phyloP scores from a whole-genome alignment of 2,113 vertebrate species.

The Rana temporaria region DNA sequence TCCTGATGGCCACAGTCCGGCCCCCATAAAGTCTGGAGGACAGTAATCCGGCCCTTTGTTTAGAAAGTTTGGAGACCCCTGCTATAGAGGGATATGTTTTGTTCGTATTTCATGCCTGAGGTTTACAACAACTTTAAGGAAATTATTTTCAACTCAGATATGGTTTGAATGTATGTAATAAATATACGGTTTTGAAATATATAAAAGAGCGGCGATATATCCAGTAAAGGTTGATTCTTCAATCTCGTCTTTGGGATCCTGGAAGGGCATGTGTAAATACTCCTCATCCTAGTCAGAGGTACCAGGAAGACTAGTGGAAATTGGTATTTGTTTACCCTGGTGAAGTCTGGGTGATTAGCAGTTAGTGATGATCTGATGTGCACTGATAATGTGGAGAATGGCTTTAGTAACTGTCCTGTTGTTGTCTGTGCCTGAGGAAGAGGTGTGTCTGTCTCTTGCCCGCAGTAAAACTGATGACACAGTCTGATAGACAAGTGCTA shows the following conservation, averaged over 20 bases:
- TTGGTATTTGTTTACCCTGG: constrained; percentile 6
- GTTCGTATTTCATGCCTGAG: too few species aligned
- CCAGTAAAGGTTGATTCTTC: background rate
- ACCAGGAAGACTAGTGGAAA: constrained; percentile 54
- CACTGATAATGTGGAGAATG: constrained; percentile 65
- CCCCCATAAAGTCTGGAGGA: too few species aligned
- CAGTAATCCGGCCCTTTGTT: too few species aligned
- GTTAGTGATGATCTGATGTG: constrained; percentile 66
- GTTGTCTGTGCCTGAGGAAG: constrained; percentile 74
- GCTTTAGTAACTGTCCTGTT: constrained; percentile 73
- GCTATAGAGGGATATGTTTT: too few species aligned
- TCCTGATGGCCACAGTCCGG: too few species aligned
- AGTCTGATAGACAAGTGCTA: constrained; percentile 77
- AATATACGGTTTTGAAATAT: background rate
- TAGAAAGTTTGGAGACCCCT: too few species aligned
- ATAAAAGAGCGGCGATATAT: background rate
- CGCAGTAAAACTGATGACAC: constrained; percentile 78
- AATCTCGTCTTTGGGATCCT: background rate
- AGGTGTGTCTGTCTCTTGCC: constrained; percentile 74
- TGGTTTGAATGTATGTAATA: background rate
- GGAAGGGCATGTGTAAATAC: constrained; percentile 12
- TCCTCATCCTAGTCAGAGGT: background rate
- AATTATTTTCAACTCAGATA: too few species aligned
- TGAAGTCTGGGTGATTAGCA: constrained; percentile 60
- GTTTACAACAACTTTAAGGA: too few species aligned